Evolutionary conservation across 2,113 vertebrate genomes (phyloP).

Genomic region (Miniopterus natalensis): DNA sequence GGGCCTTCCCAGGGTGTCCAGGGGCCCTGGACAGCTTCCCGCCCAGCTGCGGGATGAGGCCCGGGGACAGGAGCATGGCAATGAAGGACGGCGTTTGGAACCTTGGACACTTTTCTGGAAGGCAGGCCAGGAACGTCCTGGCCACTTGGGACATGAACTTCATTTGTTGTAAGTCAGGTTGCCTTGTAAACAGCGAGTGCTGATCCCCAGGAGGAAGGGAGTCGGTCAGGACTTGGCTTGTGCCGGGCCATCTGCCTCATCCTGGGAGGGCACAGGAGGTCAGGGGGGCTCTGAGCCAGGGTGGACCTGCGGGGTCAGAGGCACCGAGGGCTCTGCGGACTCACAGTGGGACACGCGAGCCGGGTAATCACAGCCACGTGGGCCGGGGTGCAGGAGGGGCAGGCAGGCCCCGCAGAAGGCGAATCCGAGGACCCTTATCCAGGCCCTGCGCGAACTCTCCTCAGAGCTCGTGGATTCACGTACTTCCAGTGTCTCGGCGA

Average conservation of each 20-base stretch:
- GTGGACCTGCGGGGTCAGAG: neutral
- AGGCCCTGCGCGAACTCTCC: accelerated
- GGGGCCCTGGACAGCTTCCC: neutral
- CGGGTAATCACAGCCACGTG: accelerated
- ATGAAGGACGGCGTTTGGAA: neutral
- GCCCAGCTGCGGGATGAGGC: neutral
- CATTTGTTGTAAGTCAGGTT: neutral
- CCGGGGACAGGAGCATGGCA: neutral
- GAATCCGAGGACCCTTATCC: neutral
- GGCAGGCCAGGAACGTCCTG: neutral
- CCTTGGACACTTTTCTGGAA: no score
- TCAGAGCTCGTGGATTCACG: neutral
- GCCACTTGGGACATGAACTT: neutral
- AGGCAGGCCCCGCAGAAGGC: neutral
- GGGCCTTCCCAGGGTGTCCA: neutral
- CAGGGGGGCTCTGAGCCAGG: neutral
- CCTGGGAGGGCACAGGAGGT: neutral
- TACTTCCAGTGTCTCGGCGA: neutral
- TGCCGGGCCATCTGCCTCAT: neutral
- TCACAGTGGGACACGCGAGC: neutral
- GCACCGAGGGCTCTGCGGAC: neutral
- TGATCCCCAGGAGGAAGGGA: neutral
- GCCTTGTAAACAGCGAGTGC: neutral
- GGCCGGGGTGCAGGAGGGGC: neutral
- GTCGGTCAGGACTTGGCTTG: neutral